phyloP scores from a whole-genome alignment of 2,797 vertebrate genomes.

The Rhinichthys osculus region DNA sequence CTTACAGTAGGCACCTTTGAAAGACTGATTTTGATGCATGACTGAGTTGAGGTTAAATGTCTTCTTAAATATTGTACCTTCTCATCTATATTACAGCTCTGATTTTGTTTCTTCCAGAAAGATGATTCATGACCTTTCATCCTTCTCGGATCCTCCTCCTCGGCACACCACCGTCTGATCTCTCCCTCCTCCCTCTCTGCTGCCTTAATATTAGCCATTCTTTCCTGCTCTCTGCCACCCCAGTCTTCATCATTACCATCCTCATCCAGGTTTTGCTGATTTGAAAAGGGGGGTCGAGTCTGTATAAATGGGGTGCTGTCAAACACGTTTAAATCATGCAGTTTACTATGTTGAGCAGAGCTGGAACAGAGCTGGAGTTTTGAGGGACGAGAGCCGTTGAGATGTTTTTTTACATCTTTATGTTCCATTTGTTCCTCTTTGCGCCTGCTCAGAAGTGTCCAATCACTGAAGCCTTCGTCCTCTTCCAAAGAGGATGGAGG shows the following conservation, averaged over 20 bases:
- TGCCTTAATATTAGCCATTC: conserved; percentile 25
- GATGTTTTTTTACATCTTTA: conserved; percentile 53
- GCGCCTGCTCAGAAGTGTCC: conserved; percentile 84
- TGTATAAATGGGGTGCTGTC: background rate
- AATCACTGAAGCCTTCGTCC: conserved; percentile 92
- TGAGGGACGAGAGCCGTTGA: conserved; percentile 18
- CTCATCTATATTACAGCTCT: conserved; percentile 2
- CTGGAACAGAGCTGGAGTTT: background rate
- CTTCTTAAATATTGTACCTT: conserved; percentile 2
- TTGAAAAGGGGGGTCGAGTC: background rate
- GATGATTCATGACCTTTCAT: conserved; percentile 42
- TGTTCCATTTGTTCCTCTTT: conserved; percentile 67
- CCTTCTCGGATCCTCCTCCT: conserved; percentile 8
- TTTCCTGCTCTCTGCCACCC: conserved; percentile 28
- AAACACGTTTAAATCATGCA: background rate
- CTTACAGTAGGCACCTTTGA: background rate
- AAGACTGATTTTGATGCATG: background rate
- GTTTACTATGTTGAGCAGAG: conserved; percentile 30
- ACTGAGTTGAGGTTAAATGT: background rate
- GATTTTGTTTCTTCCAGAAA: conserved; percentile 58
- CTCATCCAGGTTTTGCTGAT: conserved; percentile 51
- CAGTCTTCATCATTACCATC: conserved; percentile 30
- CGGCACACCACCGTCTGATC: conserved; percentile 22
- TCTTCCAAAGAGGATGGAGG: conserved; percentile 82
- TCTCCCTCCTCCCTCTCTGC: conserved; percentile 23